Conservation (phyloP, 2,888 invertebrate genomes). For the Amphipoea oculea region DNA sequence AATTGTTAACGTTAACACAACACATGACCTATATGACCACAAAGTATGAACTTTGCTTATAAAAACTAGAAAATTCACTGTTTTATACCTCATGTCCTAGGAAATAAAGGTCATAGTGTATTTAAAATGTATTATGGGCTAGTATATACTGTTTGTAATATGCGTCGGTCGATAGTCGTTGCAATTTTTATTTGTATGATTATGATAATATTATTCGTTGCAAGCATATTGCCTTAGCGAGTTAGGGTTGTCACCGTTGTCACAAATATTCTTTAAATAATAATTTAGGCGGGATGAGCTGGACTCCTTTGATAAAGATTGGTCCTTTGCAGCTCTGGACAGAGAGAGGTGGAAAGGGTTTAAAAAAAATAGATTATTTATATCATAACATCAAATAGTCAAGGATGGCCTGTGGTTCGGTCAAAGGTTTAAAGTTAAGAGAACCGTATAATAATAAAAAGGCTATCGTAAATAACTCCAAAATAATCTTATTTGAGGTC, state of each 20-base stretch:
- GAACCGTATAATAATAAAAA: slow-evolving; percentile 3
- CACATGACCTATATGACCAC: slow-evolving; percentile 35
- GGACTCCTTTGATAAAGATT: too few species aligned
- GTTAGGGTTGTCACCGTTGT: slow-evolving; percentile 6
- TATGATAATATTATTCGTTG: slow-evolving; percentile 10
- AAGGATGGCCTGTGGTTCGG: background rate
- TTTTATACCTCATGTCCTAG: background rate
- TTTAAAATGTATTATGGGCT: background rate
- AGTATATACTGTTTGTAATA: background rate
- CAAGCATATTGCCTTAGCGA: slow-evolving; percentile 1
- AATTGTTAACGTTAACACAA: slow-evolving; percentile 36
- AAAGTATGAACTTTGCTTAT: slow-evolving; percentile 25
- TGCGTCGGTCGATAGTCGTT: slow-evolving; percentile 5
- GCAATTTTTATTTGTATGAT: slow-evolving; percentile 16
- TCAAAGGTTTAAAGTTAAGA: slow-evolving; percentile 9
- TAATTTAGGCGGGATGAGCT: too few species aligned
- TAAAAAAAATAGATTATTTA: background rate
- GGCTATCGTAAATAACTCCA: slow-evolving; percentile 26
- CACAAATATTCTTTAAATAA: background rate
- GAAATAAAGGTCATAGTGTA: slow-evolving; percentile 16
- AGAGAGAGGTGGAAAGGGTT: too few species aligned
- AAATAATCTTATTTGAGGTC: slow-evolving; percentile 11
- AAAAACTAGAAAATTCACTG: slow-evolving; percentile 29
- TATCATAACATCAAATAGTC: background rate
- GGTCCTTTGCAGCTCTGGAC: too few species aligned